Base-by-base conservation (phyloP, 2,113 vertebrate species). In the Phrynocephalus versicolor region DNA sequence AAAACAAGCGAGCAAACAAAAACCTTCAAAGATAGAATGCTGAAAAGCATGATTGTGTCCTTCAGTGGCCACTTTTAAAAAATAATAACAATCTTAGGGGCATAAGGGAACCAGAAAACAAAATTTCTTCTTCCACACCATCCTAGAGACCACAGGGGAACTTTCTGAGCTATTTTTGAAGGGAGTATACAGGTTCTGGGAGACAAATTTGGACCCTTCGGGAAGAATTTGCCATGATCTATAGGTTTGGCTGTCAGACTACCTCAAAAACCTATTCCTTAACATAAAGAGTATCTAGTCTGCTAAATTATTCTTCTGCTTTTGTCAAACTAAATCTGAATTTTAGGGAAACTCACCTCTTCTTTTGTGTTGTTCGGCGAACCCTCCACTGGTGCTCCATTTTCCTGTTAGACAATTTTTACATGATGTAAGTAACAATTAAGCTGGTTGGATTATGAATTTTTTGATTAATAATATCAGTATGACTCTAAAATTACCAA, bases 341-440 rank as follows among this genome's bases (percentile, higher is more conserved):
- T 81, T 55, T 82, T 69, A 35, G 37, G 18, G 37, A 45, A 78
- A 82, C 85, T 45, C 64, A 78, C 85, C 65, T 82, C 80, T 77
- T 87, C 73, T 71, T 87, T 87, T 51, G 39, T 78, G 74, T 30
- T 71, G 18, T 80, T 57, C 3, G 74, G 62, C 71, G 65, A 77
- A 30, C 37, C 45, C 10, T 60, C 80, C 62, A 78, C 55, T 71
- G 77, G 80, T 51, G 51, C 57, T 51, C 51, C 80, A 37, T 87
- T 87, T 82, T 87, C 85, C 85, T 87, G 65, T 70, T 55, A 55
- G 55, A 82, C n/a, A 79, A 25, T 35, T 62, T 58, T 6, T 55
- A 81, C 12, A 75, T 18, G 21, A 65, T 84, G 64, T 65, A 35
- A 64, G 64, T 23, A 70, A 72, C 19, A 85, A 79, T 75, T 37